These are phyloP conservation scores for Aythya baeri DNA, from an alignment of 2,113 vertebrate genomes.

Conservation along the genomic window DNA sequence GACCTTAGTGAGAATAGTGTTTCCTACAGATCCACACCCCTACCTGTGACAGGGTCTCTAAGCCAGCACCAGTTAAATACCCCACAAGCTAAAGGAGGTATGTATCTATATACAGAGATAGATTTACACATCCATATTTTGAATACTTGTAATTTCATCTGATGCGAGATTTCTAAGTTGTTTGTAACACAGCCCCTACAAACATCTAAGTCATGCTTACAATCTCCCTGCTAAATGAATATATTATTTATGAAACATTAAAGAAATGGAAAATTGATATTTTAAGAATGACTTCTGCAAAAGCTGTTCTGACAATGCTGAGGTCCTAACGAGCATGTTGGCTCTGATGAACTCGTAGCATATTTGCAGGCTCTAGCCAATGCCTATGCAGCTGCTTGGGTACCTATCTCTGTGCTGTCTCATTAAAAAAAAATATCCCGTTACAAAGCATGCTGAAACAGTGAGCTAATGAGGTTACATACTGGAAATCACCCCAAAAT, in stretches of 20 bases:
- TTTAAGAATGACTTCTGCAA: not conserved
- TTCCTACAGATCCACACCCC: not conserved
- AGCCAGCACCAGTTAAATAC: not conserved
- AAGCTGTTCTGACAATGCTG: not conserved
- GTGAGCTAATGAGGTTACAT: slow-evolving; percentile 37
- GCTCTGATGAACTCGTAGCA: not conserved
- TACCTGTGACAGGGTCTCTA: not conserved
- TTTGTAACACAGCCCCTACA: not conserved
- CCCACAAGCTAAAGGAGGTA: not conserved
- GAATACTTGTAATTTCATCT: not conserved
- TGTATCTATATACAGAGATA: too few relatives aligned
- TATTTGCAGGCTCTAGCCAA: not conserved
- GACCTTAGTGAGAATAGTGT: not conserved
- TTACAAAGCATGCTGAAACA: not conserved
- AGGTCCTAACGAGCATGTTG: fast-evolving
- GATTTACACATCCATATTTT: not conserved
- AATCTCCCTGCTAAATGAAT: not conserved
- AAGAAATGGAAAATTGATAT: not conserved
- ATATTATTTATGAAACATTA: not conserved
- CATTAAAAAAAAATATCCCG: not conserved
- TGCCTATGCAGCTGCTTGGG: not conserved
- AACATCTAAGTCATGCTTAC: not conserved
- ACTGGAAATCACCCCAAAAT: slow-evolving; percentile 60
- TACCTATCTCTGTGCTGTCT: not conserved
- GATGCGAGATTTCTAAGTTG: not conserved